Conservation (phyloP, 2,888 invertebrate genomes). For the Heliconius erato region DNA sequence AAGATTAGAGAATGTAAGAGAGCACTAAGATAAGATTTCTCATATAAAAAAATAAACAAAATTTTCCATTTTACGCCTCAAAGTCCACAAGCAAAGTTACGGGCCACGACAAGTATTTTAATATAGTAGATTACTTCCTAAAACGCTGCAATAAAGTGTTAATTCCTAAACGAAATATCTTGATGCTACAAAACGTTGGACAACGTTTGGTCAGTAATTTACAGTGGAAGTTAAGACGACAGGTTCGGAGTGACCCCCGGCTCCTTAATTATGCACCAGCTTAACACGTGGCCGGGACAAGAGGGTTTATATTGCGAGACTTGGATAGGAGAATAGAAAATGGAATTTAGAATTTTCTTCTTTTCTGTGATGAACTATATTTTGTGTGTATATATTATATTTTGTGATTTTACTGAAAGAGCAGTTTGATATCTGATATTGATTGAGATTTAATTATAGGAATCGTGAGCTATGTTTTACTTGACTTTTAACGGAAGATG, state of each 20-base stretch:
- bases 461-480: no score
- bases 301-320: slow-evolving; percentile 56
- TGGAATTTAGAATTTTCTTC: background rate
- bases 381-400: background rate
- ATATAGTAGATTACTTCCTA: background rate
- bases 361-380: no score
- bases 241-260: slow-evolving; percentile 62
- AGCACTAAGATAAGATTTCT: background rate
- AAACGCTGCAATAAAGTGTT: background rate
- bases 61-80: background rate
- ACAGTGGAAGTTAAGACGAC: slow-evolving; percentile 38
- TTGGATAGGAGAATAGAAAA: background rate
- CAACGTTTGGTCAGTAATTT: slow-evolving; percentile 36
- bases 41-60: no score
- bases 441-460: background rate
- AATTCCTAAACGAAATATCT: slow-evolving; percentile 7
- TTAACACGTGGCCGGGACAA: slow-evolving; percentile 75
- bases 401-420: background rate
- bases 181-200: slow-evolving; percentile 26
- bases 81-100: background rate
- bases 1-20: background rate
- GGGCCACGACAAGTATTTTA: background rate
- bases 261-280: slow-evolving; percentile 77
- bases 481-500: no score
- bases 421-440: background rate